phyloP scores from a whole-genome alignment of 2,888 invertebrate genomes.

The Sisyra nigra region DNA sequence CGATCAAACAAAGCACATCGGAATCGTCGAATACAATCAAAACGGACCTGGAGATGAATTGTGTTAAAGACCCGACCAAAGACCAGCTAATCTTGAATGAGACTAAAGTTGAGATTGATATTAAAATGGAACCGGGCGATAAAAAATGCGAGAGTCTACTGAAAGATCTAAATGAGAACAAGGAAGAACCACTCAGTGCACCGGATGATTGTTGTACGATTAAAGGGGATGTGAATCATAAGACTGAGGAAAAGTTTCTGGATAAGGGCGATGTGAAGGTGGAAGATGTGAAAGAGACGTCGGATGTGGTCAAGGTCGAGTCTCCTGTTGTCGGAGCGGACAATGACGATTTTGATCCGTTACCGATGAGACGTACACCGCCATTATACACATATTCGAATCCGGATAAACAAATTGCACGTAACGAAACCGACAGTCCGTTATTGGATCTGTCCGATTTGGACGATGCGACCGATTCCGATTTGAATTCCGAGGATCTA shows the following conservation, averaged over 20 bases:
- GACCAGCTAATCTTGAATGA: background rate
- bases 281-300: background rate
- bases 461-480: slow-evolving; percentile 11
- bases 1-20: background rate
- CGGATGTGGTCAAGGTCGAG: background rate
- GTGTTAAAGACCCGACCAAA: background rate
- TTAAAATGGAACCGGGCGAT: background rate
- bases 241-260: background rate
- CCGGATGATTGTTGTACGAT: slow-evolving; percentile 24
- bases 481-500: slow-evolving; percentile 9
- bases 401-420: slow-evolving; percentile 38
- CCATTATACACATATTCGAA: slow-evolving; percentile 66
- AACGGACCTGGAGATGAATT: slow-evolving; percentile 10
- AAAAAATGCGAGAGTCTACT: too few relatives aligned
- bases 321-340: background rate
- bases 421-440: slow-evolving; percentile 24
- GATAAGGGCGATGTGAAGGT: background rate
- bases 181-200: slow-evolving; percentile 14
- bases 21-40: slow-evolving; percentile 8
- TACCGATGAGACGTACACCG: slow-evolving; percentile 53
- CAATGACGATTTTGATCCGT: slow-evolving; percentile 37
- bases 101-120: background rate
- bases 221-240: background rate
- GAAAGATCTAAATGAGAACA: slow-evolving; percentile 23
- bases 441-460: slow-evolving; percentile 11